Percentiles rank a stretch among this genome's conserved stretches.
Evolutionary conservation across 2,797 vertebrate genomes (phyloP).

Genomic region (Zalophus californianus): DNA sequence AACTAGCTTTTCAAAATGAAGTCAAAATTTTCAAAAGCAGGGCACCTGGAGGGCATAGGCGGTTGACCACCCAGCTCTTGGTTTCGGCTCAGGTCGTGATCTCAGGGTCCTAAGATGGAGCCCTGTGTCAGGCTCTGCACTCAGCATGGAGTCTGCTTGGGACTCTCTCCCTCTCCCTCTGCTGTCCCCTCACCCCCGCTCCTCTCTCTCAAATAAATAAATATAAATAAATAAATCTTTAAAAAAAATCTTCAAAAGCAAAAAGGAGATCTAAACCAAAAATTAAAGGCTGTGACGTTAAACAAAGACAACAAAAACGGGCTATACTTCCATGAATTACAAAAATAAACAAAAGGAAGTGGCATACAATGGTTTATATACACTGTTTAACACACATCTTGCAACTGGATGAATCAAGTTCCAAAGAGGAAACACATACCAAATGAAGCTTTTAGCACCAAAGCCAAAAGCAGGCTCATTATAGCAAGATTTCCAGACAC

Average conservation of each 20-base stretch:
- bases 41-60: not conserved
- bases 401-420: conserved; percentile 20
- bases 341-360: conserved; percentile 68
- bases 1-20: conserved; percentile 49
- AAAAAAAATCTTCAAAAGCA: not conserved
- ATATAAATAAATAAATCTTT: not conserved
- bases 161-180: not conserved
- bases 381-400: conserved; percentile 31
- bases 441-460: conserved; percentile 57
- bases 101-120: not conserved
- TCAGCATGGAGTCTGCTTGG: not conserved
- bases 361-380: not conserved
- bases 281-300: conserved; percentile 32
- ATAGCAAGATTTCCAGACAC: not conserved
- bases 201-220: not conserved
- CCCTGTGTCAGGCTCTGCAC: accelerated
- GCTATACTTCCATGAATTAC: not conserved
- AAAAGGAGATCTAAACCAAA: conserved; percentile 3
- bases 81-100: not conserved
- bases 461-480: conserved; percentile 32
- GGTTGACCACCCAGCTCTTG: not conserved
- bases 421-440: conserved; percentile 24
- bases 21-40: conserved; percentile 7
- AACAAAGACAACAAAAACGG: not conserved
- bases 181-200: not conserved